Base-by-base conservation (phyloP, 2,888 invertebrate genomes). In the Agrochola circellaris region DNA sequence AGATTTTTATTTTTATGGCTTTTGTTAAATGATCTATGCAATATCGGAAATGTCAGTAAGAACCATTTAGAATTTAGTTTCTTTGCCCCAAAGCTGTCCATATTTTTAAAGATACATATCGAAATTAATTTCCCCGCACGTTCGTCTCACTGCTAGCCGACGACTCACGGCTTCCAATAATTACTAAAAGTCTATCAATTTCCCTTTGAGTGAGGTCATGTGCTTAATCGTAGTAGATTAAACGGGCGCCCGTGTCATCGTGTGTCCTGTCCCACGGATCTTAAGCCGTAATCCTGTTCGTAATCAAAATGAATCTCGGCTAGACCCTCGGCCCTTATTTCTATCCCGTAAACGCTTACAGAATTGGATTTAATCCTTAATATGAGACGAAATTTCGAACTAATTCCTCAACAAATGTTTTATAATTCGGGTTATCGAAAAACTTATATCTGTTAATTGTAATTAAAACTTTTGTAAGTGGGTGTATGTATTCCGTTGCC, bases 221-320 rank as follows among this genome's bases (percentile, higher is more conserved):
- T 87, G 88, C 89, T 88, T 93, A 91, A 94, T 92, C 90, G 90
- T 45, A 69, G 80, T 85, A 87, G 90, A 91, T 92, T 92, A 92
- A 88, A 87, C 88, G 89, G 88, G 90, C 84, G 82, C 87, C 89
- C 89, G 82, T 88, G 90, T 88, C 91, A 88, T 86, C 91, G 89
- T 85, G 87, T 90, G 91, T 81, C 68, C 77, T 73, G 75, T 94
- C 93, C 89, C 93, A 94, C 93, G 93, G 89, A 87, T 85, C 95
- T 95, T 93, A 94, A 84, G 82, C 78, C 87, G 86, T 94, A 95
- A 95, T 95, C 95, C 94, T 84, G 80, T 88, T 84, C 90, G 93
- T 95, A 95, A 95, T 95, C 95, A 95, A 93, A 95, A 95, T 91
- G 92, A 95, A 94, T 94, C 95, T 93, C 92, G 85, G 88, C 80